Conservation (phyloP, 2,888 invertebrate species). For the Neria commutata region DNA sequence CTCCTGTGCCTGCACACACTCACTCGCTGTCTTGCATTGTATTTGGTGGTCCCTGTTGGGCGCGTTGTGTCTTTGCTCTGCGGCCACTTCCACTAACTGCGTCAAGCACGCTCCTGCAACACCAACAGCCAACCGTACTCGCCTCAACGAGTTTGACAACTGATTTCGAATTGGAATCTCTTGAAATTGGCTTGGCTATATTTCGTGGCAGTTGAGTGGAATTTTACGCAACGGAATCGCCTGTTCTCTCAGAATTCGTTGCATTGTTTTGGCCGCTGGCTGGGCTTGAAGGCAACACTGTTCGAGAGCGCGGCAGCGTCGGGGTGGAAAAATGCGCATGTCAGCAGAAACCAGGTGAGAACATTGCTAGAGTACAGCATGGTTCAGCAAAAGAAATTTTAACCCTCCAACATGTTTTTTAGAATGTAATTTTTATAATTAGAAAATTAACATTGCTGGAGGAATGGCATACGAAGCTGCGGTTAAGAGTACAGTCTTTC, state of each 20-base stretch:
- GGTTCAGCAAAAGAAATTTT: too few species aligned
- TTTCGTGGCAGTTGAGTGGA: conserved; percentile 18
- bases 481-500: too few species aligned
- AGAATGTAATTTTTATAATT: too few species aligned
- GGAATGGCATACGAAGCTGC: too few species aligned
- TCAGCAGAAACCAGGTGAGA: conserved; percentile 43
- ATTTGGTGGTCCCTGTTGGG: too few species aligned
- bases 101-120: conserved; percentile 4
- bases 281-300: background rate
- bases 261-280: conserved; percentile 20
- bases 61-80: too few species aligned
- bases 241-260: conserved; percentile 20
- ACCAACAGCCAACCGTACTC: conserved; percentile 17
- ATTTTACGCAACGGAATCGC: conserved; percentile 19
- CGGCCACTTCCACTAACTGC: background rate
- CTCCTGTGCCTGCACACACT: too few species aligned
- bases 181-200: conserved; percentile 13
- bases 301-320: conserved; percentile 11
- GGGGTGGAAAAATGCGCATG: conserved; percentile 50
- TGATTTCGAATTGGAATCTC: conserved; percentile 27
- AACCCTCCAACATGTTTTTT: too few species aligned
- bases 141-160: conserved; percentile 35
- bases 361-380: too few species aligned
- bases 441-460: too few species aligned
- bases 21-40: too few species aligned